Evolutionary conservation across 2,888 invertebrate genomes (phyloP).

Genomic region (Dysmachus trigonus): DNA sequence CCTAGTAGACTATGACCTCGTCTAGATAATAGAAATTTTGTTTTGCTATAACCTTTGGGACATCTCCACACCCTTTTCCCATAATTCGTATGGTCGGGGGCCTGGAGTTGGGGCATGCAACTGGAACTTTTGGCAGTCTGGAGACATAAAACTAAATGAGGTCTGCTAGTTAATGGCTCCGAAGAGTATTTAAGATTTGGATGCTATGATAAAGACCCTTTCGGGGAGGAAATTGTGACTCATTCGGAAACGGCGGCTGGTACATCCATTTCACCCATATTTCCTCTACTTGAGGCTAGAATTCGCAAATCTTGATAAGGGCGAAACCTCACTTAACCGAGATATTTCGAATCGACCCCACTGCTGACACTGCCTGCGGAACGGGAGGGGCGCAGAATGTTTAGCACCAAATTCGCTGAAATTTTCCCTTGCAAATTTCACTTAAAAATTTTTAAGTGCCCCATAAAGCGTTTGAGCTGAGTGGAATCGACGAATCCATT

Average conservation of each 20-base stretch:
- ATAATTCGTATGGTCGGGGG: background rate
- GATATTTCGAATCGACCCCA: background rate
- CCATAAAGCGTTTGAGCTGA: background rate
- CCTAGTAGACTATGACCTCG: background rate
- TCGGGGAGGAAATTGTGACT: background rate
- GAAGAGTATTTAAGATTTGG: background rate
- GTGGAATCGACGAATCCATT: background rate
- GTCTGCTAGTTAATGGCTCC: background rate
- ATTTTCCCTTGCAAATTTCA: background rate
- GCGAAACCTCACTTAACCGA: background rate
- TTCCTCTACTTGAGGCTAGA: background rate
- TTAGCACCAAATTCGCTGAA: background rate
- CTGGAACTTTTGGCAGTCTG: background rate
- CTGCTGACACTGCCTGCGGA: background rate
- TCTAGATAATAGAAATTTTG: background rate
- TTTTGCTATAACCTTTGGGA: background rate
- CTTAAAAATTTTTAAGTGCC: background rate
- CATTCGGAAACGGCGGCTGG: background rate
- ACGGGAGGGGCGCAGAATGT: background rate
- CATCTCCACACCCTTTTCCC: background rate
- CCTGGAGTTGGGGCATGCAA: no score
- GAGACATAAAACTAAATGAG: background rate
- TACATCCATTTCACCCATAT: background rate
- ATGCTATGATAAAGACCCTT: background rate
- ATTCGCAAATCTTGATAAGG: background rate